Evolutionary conservation across 2,888 invertebrate species (phyloP).

Genomic region (Drosophila ustulata): DNA sequence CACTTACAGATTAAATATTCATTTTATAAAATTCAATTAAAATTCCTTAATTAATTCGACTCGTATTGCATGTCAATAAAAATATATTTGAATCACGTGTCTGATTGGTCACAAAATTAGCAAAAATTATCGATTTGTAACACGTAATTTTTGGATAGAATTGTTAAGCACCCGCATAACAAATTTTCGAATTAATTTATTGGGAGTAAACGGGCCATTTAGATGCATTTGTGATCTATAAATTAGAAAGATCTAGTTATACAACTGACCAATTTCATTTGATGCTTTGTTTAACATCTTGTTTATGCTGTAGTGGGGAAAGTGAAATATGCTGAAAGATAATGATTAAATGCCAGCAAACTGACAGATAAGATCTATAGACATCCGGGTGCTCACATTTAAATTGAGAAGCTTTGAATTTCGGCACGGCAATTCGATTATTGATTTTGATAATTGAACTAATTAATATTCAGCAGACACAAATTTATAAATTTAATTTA

Average conservation of each 20-base stretch:
- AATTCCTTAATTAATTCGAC: background rate
- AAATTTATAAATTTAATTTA: conserved; percentile 46
- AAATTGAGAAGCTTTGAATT: conserved; percentile 10
- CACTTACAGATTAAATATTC: background rate
- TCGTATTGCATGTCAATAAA: background rate
- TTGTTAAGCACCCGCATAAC: conserved; percentile 36
- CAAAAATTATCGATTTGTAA: conserved; percentile 11
- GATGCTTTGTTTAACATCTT: conserved; percentile 24
- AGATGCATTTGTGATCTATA: conserved; percentile 18
- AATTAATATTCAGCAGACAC: conserved; percentile 40
- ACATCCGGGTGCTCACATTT: conserved; percentile 10
- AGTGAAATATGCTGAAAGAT: conserved; percentile 14
- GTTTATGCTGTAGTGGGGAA: conserved; percentile 12
- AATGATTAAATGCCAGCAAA: conserved; percentile 18
- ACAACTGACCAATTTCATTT: background rate
- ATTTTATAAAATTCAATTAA: conserved; percentile 4
- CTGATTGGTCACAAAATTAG: conserved; percentile 23
- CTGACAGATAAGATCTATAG: conserved; percentile 11
- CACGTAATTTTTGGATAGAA: conserved; percentile 8
- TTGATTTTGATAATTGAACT: conserved; percentile 5
- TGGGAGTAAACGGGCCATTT: conserved; percentile 38
- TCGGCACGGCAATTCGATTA: conserved; percentile 5
- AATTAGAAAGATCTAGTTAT: conserved; percentile 8
- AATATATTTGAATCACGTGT: conserved; percentile 27
- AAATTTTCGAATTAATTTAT: conserved; percentile 11